Evolutionary conservation across 1,140 invertebrate genomes (phyloP), one percentile per base, ranked within the genome.

Genomic region (Drosophila neocordata): DNA sequence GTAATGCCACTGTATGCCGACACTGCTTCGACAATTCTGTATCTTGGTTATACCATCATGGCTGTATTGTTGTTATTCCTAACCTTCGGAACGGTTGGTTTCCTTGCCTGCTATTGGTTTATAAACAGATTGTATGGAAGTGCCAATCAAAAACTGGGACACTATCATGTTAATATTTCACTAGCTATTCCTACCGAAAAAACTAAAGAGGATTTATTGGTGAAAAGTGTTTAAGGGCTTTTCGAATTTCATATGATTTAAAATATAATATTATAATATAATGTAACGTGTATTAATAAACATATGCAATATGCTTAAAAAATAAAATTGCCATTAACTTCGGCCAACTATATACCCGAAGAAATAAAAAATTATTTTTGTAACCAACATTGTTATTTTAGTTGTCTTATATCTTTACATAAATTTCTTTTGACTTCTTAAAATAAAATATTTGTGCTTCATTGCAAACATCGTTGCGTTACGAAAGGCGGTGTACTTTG

Each of bases 171-270:
- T 9, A 55, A 55, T 34, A n/a, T 55, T 3, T 4, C 53, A 13
- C 13, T 34, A 4, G 24, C 8, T 15, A 7, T 55, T 18, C 15
- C 41, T 51, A 20, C 22, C 13, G 59, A 18, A 18, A 59, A 59
- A 34, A 59, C 3, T 59, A 13, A 90, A 11, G 31, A 56, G 6
- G 31, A 44, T 48, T 48, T 48, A 11, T 48, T 48, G 41, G 13
- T 9, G 7, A 15, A 8, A 20, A 1, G n/a, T 48, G 15, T 48
- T 1, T 18, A 2, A 18, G 4, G 5, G 0, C 1, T 13, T 13
- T 15, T 41, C 4, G n/a, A 44, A 18, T 18, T 44, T 8, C 13
- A 8, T 18, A 15, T 18, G 1, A 31, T 1, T 31, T 1, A 7
- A 31, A 31, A 31, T 7, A 6, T 31, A 31, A n/a, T n/a, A n/a